Evolutionary conservation across 2,797 vertebrate genomes (phyloP).

Genomic region (Chelon auratus): DNA sequence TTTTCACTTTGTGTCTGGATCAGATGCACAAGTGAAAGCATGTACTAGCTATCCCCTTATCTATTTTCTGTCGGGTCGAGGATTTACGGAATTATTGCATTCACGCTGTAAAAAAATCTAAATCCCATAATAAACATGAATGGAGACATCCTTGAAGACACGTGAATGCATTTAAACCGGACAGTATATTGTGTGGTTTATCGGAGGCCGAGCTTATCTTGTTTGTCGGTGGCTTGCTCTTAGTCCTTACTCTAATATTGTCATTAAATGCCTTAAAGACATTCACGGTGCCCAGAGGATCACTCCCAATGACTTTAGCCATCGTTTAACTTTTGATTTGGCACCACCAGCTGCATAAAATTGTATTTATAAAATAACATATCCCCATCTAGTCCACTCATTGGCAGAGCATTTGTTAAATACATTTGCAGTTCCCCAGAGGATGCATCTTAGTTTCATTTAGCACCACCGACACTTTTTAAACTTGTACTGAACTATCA

Average conservation of each 20-base stretch:
- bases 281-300: too few species aligned
- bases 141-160: slow-evolving; percentile 4
- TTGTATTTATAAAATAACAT: too few species aligned
- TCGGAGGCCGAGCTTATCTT: too few species aligned
- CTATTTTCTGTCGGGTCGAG: slow-evolving; percentile 46
- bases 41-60: slow-evolving; percentile 18
- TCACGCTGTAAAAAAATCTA: slow-evolving; percentile 34
- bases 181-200: too few species aligned
- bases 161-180: too few species aligned
- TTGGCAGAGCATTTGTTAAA: not conserved
- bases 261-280: too few species aligned
- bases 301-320: too few species aligned
- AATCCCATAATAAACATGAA: slow-evolving; percentile 62
- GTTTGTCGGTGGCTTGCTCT: too few species aligned
- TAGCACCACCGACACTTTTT: not conserved
- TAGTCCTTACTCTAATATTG: too few species aligned
- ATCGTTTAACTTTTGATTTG: too few species aligned
- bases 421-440: not conserved
- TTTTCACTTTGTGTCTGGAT: not conserved
- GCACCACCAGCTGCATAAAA: too few species aligned
- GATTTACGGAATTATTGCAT: slow-evolving; percentile 52
- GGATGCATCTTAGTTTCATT: not conserved
- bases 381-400: not conserved
- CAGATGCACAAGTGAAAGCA: slow-evolving; percentile 14
- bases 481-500: too few species aligned